Evolutionary conservation across 2,888 invertebrate species (phyloP).

Genomic region (Latheticus oryzae): DNA sequence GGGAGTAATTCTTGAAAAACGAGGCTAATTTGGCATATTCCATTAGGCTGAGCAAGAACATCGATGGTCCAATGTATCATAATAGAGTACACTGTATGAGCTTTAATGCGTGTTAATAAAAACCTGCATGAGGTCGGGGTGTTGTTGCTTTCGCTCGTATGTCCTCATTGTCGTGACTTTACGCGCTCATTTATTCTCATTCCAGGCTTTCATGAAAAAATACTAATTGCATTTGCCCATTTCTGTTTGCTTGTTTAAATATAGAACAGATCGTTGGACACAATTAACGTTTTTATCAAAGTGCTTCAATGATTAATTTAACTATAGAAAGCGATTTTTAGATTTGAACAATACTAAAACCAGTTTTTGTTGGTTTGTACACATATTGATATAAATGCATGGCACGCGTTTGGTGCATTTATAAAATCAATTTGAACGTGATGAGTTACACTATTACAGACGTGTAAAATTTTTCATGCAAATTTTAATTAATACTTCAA

Average conservation of each 20-base stretch:
- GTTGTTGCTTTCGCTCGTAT: conserved; percentile 55
- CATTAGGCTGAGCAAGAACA: conserved; percentile 28
- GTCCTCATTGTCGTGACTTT: conserved; percentile 60
- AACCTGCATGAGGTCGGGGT: conserved; percentile 54
- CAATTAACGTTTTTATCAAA: too few relatives aligned
- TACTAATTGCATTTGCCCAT: conserved; percentile 62
- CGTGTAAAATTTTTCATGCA: conserved; percentile 8
- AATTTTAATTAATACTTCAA: conserved; percentile 15
- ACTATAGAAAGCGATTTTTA: too few relatives aligned
- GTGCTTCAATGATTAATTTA: too few relatives aligned
- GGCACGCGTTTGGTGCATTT: too few relatives aligned
- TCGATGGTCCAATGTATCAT: conserved; percentile 31
- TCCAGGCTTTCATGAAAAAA: conserved; percentile 57
- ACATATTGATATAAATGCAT: conserved; percentile 3
- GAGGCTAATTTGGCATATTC: conserved; percentile 32
- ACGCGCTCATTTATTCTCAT: conserved; percentile 61
- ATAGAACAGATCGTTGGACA: too few relatives aligned
- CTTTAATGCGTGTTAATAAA: conserved; percentile 59
- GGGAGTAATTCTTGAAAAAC: conserved; percentile 29
- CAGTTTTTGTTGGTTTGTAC: too few relatives aligned
- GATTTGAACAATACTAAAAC: too few relatives aligned
- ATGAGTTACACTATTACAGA: background rate
- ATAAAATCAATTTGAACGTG: background rate
- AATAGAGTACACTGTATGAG: conserved; percentile 40
- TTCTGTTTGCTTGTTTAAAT: conserved; percentile 61